A percentile compares a stretch with the other conserved stretches of the same genome.
Evolutionary conservation across 2,888 invertebrate species (phyloP).

Genomic region (Protodeltote pygarga): DNA sequence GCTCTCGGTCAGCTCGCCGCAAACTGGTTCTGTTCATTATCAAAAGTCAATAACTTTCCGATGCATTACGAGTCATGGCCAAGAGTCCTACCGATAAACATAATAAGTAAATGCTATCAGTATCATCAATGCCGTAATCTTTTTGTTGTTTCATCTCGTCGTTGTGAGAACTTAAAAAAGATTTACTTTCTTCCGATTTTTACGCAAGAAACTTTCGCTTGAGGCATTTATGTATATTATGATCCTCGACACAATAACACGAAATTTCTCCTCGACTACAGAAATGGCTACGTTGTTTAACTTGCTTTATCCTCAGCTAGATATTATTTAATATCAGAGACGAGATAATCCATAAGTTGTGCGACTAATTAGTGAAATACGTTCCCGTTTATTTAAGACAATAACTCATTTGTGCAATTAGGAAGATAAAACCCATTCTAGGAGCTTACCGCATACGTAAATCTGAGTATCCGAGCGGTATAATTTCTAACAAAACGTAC

Average conservation of each 20-base stretch:
- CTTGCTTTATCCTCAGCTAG: not conserved
- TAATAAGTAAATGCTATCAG: conserved; percentile 57
- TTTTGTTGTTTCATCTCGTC: conserved; percentile 30
- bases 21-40: conserved; percentile 85
- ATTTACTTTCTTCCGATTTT: conserved; percentile 61
- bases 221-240: conserved; percentile 29
- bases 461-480: conserved; percentile 38
- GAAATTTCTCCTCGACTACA: conserved; percentile 37
- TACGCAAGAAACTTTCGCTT: conserved; percentile 61
- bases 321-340: conserved; percentile 11
- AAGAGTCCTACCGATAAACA: conserved; percentile 69
- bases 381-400: conserved; percentile 37
- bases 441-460: conserved; percentile 42
- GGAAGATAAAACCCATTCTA: conserved; percentile 47
- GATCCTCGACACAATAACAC: conserved; percentile 35
- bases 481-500: conserved; percentile 37
- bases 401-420: conserved; percentile 53
- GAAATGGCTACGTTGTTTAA: conserved; percentile 5
- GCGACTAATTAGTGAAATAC: conserved; percentile 49
- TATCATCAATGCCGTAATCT: conserved; percentile 31
- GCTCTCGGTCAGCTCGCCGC: conserved; percentile 80
- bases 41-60: conserved; percentile 87
- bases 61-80: conserved; percentile 84
- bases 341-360: conserved; percentile 18
- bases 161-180: conserved; percentile 51